Base-by-base conservation (phyloP, 2,113 vertebrate species). In the Apaloderma vittatum region DNA sequence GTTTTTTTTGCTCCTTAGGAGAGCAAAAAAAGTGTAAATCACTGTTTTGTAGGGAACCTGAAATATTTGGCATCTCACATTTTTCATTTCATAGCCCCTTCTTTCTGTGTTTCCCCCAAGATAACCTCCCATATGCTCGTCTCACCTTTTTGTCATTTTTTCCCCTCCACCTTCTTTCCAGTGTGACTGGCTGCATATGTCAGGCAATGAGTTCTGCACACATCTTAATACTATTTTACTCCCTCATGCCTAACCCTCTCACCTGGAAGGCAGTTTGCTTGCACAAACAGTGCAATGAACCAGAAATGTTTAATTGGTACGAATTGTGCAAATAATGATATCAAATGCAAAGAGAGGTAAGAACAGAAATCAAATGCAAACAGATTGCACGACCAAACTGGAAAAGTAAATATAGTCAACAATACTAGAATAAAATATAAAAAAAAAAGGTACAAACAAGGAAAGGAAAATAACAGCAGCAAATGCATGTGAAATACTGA, bases 131-230 rank as follows among this genome's bases (percentile, higher is more conserved):
- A 0, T 45, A 79, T 70, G 6, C 4, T 71, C 11, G 6, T 22
- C 24, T 67, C 66, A 59, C 2, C 57, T 8, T 88, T 58, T 22
- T 16, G 8, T 30, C 1, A 13, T 57, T 55, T 91, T 10, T 72
- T 1, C 15, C 14, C 1, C 5, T 68, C 8, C 12, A 40, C 8
- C 4, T 57, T 79, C 18, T 87, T 72, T 78, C 3, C 24, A 57
- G 3, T 4, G 3, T 71, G 49, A 14, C 29, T 29, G 8, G 11
- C 24, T 82, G 36, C 1, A 0, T 30, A 15, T 17, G 40, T 30
- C 32, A 85, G 23, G 3, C 23, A 81, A 40, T 3, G 16, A 5
- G 7, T 8, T 62, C 12, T 82, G 30, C 20, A 37, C 20, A 52
- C 20, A 15, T 17, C 37, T 65, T 59, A 61, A 6, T 32, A 15